Evolutionary conservation across 2,113 vertebrate species (phyloP), one percentile per base, ranked within the genome.

Genomic region (Neotoma lepida): DNA sequence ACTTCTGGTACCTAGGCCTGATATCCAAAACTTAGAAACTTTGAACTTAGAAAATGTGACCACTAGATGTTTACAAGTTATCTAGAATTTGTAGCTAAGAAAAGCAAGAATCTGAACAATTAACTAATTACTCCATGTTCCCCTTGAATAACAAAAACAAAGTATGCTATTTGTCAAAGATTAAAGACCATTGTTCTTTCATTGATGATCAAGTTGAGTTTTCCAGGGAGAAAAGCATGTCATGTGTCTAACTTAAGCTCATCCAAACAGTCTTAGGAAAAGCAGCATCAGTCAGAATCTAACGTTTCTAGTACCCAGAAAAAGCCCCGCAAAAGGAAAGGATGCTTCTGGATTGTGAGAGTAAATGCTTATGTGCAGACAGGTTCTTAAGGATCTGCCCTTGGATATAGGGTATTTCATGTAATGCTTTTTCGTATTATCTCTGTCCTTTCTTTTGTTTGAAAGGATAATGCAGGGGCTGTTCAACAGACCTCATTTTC

Each of bases 381-480:
- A 66, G 30, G 89, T 2, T 41, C 39, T 41, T 9, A 77, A 78
- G 54, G 44, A 91, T 44, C 56, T 76, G 28, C 2, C 22, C 15
- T 56, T 91, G 33, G 12, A 88, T 85, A 78, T 33, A 49, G 26
- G 7, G 20, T 68, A 30, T 44, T 22, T 66, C 44, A 68, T 66
- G 20, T n/a, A 68, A 35, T 71, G 41, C 1, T 17, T 8, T 85
- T 94, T 71, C 1, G 86, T 86, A 78, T 91, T 30, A 81, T 73
- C 13, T 82, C 77, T 94, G n/a, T 94, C n/a, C 6, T 95, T 84
- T 77, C 81, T 93, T 91, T 71, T 86, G 63, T 66, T 91, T 95
- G 46, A 89, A 39, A 93, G 68, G 81, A 17, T 88, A 64, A 78
- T 51, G 66, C 1, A 74, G 56, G 76, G 46, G 49, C 46, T 82